phyloP scores from a whole-genome alignment of 2,888 invertebrate species.

The Tetropium fuscum region DNA sequence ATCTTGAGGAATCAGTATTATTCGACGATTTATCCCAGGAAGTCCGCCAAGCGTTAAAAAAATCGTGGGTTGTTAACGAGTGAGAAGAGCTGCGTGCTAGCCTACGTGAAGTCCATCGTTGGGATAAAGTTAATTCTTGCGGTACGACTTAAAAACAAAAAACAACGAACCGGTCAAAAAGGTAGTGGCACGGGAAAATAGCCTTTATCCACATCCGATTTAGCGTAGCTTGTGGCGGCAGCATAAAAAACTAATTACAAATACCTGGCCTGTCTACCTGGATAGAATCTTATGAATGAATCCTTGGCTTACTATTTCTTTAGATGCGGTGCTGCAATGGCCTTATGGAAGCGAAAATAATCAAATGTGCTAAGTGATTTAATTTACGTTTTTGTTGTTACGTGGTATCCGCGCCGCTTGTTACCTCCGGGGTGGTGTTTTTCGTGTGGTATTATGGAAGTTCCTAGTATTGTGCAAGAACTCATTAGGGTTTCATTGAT shows the following conservation, averaged over 20 bases:
- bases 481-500: slow-evolving; percentile 55
- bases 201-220: slow-evolving; percentile 44
- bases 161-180: slow-evolving; percentile 61
- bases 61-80: slow-evolving; percentile 17
- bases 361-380: slow-evolving; percentile 32
- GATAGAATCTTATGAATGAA: slow-evolving; percentile 65
- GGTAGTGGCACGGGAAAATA: slow-evolving; percentile 45
- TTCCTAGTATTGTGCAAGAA: slow-evolving; percentile 56
- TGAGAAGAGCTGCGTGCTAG: slow-evolving; percentile 17
- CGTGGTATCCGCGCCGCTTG: slow-evolving; percentile 8
- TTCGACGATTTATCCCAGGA: slow-evolving; percentile 34
- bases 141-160: slow-evolving; percentile 48
- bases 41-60: slow-evolving; percentile 26
- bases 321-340: slow-evolving; percentile 52
- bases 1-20: slow-evolving; percentile 36
- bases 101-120: slow-evolving; percentile 33
- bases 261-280: slow-evolving; percentile 63
- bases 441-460: slow-evolving; percentile 53
- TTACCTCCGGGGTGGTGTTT: slow-evolving; percentile 9
- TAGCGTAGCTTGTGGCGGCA: slow-evolving; percentile 35
- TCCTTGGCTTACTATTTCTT: slow-evolving; percentile 58
- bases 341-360: slow-evolving; percentile 44
- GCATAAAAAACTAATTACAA: slow-evolving; percentile 62
- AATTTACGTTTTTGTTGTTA: slow-evolving; percentile 24
- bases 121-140: slow-evolving; percentile 45